Evolutionary conservation across 2,797 vertebrate species (phyloP), one percentile per base, ranked within the genome.

Genomic region (Hemibagrus guttatus): DNA sequence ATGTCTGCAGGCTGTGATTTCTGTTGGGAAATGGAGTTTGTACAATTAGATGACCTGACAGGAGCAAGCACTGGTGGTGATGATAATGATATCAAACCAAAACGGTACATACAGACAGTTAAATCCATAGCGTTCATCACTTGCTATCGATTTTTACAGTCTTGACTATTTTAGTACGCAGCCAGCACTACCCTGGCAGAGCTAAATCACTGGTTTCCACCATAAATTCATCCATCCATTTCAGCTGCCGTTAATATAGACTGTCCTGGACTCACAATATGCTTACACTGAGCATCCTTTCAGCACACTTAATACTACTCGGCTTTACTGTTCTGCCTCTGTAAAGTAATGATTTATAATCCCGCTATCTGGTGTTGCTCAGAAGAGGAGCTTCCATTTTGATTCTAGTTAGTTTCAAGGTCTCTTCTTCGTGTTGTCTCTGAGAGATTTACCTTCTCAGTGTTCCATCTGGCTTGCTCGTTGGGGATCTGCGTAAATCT

Each of bases 121-220:
- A 42, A 39, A 61, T 80, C 56, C 12, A 59, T 39, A 80, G 5
- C 56, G 26, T 14, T 80, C 31, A 79, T 21, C 28, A 59, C 76
- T 39, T 79, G 54, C 28, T 79, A 76, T 59, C 23, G 56, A 58
- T 61, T 80, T 80, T 80, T 61, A 39, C 31, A 39, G 11, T 58
- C 54, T 79, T 35, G 54, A 23, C 8, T 39, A 2, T 23, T 79
- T 79, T 79, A 79, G 28, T 12, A 59, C 59, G 54, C 54, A 59
- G 21, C 56, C 58, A 59, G 76, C 52, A 52, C 16, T 21, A 78
- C 26, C 9, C 12, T 39, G 42, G 26, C 13, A 59, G 11, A 39
- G 31, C 19, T 79, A 59, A 39, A 79, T 39, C 54, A 59, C 11
- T 39, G 76, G 21, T 39, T 79, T 58, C 19, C 4, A 58, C 21